Conservation (phyloP, 2,113 vertebrate genomes). For the Dolichotis patagonum region DNA sequence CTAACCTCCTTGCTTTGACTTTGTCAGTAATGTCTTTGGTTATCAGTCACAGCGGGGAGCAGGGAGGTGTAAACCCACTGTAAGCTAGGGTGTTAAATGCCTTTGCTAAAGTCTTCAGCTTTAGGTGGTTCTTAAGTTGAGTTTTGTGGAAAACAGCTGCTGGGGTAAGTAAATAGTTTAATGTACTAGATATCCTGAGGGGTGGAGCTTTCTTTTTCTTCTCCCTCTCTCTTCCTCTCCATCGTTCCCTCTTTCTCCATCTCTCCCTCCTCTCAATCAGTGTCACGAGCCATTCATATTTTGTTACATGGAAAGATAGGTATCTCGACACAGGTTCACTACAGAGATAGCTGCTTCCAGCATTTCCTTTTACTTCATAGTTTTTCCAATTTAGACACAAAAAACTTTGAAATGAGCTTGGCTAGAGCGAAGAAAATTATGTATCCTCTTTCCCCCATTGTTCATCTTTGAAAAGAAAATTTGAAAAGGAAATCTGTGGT, state of each 20-base stretch:
- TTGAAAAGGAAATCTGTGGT: not conserved
- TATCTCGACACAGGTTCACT: not conserved
- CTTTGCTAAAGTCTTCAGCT: not conserved
- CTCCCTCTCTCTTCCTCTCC: not conserved
- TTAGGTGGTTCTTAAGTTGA: not conserved
- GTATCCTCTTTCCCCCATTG: not conserved
- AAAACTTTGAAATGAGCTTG: not conserved
- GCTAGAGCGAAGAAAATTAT: not conserved
- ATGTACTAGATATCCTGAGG: not conserved
- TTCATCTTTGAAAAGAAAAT: conserved; percentile 12
- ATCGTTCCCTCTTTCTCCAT: not conserved
- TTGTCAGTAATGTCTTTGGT: not conserved
- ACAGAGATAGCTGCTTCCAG: not conserved
- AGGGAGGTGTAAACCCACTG: not conserved
- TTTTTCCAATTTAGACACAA: not conserved
- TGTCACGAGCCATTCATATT: not conserved
- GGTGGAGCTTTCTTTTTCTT: not conserved
- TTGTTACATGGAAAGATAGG: not conserved
- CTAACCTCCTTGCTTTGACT: not conserved
- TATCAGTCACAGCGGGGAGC: not conserved
- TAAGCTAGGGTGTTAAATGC: not conserved
- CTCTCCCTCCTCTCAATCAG: not conserved
- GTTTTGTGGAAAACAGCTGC: not conserved
- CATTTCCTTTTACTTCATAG: not conserved
- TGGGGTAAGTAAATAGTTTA: not conserved